Percentiles rank a stretch among this genome's conserved stretches.
Conservation (phyloP, 2,113 vertebrate genomes). For the Pyrgilauda ruficollis region DNA sequence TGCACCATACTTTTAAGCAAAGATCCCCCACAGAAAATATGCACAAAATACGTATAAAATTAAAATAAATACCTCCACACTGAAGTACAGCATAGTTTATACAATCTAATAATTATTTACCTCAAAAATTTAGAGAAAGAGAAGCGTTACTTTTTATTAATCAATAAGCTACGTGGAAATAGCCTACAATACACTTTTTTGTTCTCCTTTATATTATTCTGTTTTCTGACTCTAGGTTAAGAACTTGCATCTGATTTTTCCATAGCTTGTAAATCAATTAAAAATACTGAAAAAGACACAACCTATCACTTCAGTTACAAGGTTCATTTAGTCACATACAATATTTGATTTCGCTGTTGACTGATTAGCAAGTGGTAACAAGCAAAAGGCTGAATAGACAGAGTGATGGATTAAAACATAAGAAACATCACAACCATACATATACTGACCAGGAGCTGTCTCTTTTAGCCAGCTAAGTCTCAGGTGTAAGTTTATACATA, state of each 20-base stretch:
- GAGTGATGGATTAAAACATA: constrained; percentile 44
- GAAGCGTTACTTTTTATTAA: neutral
- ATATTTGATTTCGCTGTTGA: constrained; percentile 56
- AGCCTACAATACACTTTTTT: neutral
- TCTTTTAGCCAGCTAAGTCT: constrained; percentile 81
- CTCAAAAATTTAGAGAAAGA: neutral
- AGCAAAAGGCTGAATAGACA: constrained; percentile 25
- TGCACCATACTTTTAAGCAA: neutral
- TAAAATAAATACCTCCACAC: neutral
- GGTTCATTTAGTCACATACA: constrained; percentile 58
- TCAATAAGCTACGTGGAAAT: neutral
- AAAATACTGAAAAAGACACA: constrained; percentile 36
- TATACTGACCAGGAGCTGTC: constrained; percentile 59
- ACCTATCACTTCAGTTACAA: constrained; percentile 40
- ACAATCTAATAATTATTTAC: neutral
- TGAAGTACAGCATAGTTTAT: neutral
- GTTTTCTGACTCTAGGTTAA: constrained; percentile 19
- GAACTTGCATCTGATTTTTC: constrained; percentile 1
- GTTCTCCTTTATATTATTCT: neutral
- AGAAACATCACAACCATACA: constrained; percentile 43
- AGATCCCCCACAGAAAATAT: neutral
- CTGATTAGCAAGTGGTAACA: constrained; percentile 54
- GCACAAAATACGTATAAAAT: neutral
- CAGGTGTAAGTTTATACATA: constrained; percentile 87
- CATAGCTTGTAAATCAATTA: constrained; percentile 30